phyloP scores from a whole-genome alignment of 1,140 invertebrate species.

The Oncopodura yosiiana region DNA sequence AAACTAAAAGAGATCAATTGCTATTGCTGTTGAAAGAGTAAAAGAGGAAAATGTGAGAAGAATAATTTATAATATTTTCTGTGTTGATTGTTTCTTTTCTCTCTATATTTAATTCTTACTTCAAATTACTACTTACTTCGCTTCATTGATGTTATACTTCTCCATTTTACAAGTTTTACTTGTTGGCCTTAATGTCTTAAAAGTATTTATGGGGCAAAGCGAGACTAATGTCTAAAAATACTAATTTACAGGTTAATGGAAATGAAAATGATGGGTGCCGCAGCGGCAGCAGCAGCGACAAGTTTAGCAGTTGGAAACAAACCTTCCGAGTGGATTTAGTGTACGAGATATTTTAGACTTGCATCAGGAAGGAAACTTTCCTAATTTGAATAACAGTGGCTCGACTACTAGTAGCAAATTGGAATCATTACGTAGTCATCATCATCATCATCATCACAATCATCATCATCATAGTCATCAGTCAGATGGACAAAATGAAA shows the following conservation, averaged over 20 bases:
- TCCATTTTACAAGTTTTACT: too few relatives aligned
- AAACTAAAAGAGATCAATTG: not conserved
- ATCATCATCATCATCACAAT: too few relatives aligned
- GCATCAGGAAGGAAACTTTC: too few relatives aligned
- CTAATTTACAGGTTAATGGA: constrained; percentile 13
- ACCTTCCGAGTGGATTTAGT: constrained; percentile 3
- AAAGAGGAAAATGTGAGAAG: not conserved
- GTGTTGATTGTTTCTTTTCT: not conserved
- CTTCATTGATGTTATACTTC: too few relatives aligned
- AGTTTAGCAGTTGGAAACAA: not conserved
- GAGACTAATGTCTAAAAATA: not conserved
- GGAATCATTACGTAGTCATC: too few relatives aligned
- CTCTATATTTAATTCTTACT: not conserved
- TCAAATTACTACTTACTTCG: too few relatives aligned
- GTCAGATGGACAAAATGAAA: too few relatives aligned
- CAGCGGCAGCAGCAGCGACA: constrained; percentile 3
- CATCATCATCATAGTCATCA: too few relatives aligned
- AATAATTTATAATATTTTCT: not conserved
- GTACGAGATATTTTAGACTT: constrained; percentile 8
- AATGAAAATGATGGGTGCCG: constrained; percentile 8
- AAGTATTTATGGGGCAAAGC: not conserved
- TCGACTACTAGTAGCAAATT: too few relatives aligned
- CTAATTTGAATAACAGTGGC: too few relatives aligned
- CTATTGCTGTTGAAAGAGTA: not conserved
- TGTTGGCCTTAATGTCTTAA: not conserved